Base-by-base conservation (phyloP, 2,888 invertebrate species). In the Frankliniella fusca region DNA sequence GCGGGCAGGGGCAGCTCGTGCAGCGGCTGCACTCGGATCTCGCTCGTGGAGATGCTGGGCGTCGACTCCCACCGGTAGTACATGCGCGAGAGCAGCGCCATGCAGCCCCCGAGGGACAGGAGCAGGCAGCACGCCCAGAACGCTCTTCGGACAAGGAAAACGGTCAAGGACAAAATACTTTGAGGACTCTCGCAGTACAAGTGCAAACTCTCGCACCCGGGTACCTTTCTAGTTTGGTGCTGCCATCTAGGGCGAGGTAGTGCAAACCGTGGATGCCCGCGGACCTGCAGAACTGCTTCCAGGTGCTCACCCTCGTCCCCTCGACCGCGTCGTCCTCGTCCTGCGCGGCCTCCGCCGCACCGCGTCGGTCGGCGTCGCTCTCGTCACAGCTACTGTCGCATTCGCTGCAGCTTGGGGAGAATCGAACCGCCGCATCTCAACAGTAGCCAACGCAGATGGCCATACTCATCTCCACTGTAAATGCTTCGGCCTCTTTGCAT, bases 1-100 rank as follows among this genome's bases (percentile, higher is more conserved):
- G 92, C 91, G 20, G 92, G 92, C 85, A 92, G 92, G 0, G 92
- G 92, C 3, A 92, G 90, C 88, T 91, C 90, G 91, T 92, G 92
- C 80, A 92, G 91, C 1, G 92, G 12, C 70, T 23, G n/a, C 70
- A 76, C 27, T 27, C 27, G 23, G 70, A 76, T 23, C 70, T 76
- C 70, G 70, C 27, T 76, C 23, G 23, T 76, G 27, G 70, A 23
- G 10, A 76, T 23, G 70, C 23, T 27, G 27, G 70, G 70, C 23
- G 70, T 12, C 11, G 27, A 8, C 23, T 27, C 12, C 70, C 70
- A 76, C 23, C 70, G 70, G 23, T 23, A 12, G 70, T 76, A 76
- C 70, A 76, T 76, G 70, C 27, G 70, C 7, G 27, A 12, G 27
- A 76, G 70, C 70, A 76, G 27, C 23, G 23, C 70, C 11, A 12